Base-by-base conservation (phyloP, 2,113 vertebrate species). In the Platysteira castanea region DNA sequence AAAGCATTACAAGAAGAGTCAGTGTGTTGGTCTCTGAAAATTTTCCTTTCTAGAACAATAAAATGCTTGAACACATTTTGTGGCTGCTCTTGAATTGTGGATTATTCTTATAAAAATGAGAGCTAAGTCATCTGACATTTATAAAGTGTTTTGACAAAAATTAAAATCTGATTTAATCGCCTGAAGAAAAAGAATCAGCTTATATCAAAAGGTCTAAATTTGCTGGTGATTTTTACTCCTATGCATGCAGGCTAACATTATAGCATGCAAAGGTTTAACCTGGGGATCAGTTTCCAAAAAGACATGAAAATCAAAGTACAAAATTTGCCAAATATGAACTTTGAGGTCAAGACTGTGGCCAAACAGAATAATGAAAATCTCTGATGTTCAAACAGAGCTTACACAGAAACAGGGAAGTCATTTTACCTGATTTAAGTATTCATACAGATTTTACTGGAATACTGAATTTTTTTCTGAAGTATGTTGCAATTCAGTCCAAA, bases 301-400 rank as follows among this genome's bases (percentile, higher is more conserved):
- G 41, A 73, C 41, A 76, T 23, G 28, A 57, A 87, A 91, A 59
- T 79, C 49, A 53, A 82, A 83, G 79, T 50, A 93, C 53, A 88
- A 90, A 83, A 85, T 4, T 77, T 75, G 42, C 41, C 1, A 13
- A 83, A 59, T 53, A 54, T 28, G 21, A 90, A 92, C 44, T 88
- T 73, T 50, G 49, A 96, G 53, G 57, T 49, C 20, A 89, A 73
- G n/a, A 41, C 41, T 69, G 37, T 54, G 82, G 85, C 42, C 71
- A 92, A 88, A 88, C 13, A 69, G 87, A 93, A 56, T 69, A 83
- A 92, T 42, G 46, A 90, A 89, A 61, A 64, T 69, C 49, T 97
- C 70, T 90, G 67, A 85, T 73, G 53, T 76, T 93, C 61, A 87
- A 75, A 71, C 7, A 75, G 46, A 84, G 26, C 17, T 87, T 67